Percentiles rank a stretch among this genome's conserved stretches.
These are phyloP conservation scores for Dysdera silvatica DNA, from an alignment of 1,140 invertebrate species.

Conservation along the genomic window DNA sequence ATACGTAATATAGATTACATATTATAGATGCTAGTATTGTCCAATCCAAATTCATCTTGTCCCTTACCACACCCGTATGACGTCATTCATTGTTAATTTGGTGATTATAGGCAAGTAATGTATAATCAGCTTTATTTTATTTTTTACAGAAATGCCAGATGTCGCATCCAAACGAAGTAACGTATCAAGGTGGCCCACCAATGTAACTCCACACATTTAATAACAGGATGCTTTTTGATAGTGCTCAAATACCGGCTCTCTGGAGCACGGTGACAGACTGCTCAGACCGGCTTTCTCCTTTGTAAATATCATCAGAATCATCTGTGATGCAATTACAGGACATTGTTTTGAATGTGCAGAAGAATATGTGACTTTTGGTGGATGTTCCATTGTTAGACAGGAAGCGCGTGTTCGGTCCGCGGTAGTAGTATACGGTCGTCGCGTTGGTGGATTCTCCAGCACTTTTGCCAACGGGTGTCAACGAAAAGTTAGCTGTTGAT, in stretches of 20 bases:
- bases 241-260: neutral
- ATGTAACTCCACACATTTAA: constrained; percentile 6
- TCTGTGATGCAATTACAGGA: neutral
- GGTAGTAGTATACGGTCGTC: too few relatives aligned
- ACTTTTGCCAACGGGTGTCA: too few relatives aligned
- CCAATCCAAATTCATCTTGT: neutral
- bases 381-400: neutral
- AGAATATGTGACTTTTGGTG: neutral
- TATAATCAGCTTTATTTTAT: neutral
- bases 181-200: constrained; percentile 29
- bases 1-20: neutral
- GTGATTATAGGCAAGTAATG: neutral
- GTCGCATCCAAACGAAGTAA: constrained; percentile 33
- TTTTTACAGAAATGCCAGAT: constrained; percentile 32
- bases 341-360: neutral
- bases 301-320: constrained; percentile 7
- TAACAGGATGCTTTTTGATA: constrained; percentile 9
- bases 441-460: too few relatives aligned
- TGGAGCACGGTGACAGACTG: too few relatives aligned
- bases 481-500: too few relatives aligned
- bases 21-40: neutral
- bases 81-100: neutral
- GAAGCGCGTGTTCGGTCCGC: too few relatives aligned
- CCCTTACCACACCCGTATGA: neutral
- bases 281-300: constrained; percentile 3